These are phyloP conservation scores for Notodonta dromedarius DNA, from an alignment of 2,888 invertebrate genomes.

Conservation along the genomic window DNA sequence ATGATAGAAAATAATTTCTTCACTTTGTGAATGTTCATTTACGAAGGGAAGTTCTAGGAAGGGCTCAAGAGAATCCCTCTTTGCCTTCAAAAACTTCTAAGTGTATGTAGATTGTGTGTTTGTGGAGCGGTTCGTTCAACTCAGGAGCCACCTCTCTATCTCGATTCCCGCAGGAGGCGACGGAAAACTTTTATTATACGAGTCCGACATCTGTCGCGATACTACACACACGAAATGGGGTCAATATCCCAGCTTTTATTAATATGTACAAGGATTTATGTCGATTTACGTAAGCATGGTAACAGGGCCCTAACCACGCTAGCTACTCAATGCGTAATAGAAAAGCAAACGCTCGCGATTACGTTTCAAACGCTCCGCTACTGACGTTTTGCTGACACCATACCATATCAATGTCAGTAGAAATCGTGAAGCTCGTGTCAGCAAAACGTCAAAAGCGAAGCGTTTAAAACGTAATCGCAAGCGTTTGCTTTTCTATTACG, in stretches of 20 bases:
- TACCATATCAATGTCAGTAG: too few species aligned
- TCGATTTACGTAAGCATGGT: constrained; percentile 3
- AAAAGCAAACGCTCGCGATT: too few species aligned
- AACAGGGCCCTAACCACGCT: too few species aligned
- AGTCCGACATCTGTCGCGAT: constrained; percentile 57
- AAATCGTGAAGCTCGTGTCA: too few species aligned
- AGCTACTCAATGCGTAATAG: too few species aligned
- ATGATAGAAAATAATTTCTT: too few species aligned
- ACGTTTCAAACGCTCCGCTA: too few species aligned
- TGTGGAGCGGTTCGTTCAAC: constrained; percentile 20
- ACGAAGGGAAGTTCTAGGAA: background rate
- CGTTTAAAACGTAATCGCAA: too few species aligned
- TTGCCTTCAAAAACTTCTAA: background rate
- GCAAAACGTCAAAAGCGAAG: too few species aligned
- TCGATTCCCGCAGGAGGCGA: constrained; percentile 38
- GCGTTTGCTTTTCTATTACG: too few species aligned
- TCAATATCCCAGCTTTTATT: constrained; percentile 43
- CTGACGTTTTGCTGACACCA: background rate
- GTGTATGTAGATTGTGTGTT: constrained; percentile 1
- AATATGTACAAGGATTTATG: constrained; percentile 22
- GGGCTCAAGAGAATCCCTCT: background rate
- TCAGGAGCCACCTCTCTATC: constrained; percentile 29
- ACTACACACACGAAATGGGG: constrained; percentile 21
- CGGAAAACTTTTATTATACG: constrained; percentile 61
- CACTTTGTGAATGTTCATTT: background rate